phyloP scores from a whole-genome alignment of 2,797 vertebrate genomes.

The Coluber constrictor region DNA sequence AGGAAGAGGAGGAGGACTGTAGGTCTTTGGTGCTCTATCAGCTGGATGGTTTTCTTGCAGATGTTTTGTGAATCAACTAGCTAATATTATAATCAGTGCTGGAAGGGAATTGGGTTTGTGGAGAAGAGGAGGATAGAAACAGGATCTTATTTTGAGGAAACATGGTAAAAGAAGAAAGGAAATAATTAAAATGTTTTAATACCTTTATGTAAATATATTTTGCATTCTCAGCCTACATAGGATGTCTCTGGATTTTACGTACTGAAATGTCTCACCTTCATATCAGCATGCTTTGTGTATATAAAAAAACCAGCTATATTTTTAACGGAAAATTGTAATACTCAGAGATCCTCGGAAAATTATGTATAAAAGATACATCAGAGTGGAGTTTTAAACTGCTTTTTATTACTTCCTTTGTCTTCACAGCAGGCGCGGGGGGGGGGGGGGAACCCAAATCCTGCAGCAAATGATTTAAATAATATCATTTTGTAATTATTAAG shows the following conservation, averaged over 20 bases:
- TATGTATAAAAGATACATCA: neutral
- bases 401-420: conserved; percentile 14
- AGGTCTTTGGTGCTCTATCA: too few species aligned
- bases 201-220: neutral
- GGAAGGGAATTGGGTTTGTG: too few species aligned
- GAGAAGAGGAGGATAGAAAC: too few species aligned
- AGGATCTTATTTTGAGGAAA: too few species aligned
- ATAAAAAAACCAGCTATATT: neutral
- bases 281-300: neutral
- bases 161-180: neutral
- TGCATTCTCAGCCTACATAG: neutral
- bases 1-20: too few species aligned
- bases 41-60: too few species aligned
- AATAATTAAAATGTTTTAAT: neutral
- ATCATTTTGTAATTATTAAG: conserved; percentile 26
- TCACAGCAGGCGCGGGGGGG: too few species aligned
- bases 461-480: neutral
- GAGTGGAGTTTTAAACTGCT: neutral
- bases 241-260: neutral
- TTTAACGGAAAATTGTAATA: neutral
- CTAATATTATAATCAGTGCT: too few species aligned
- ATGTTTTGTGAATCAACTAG: too few species aligned
- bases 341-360: neutral
- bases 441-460: neutral
- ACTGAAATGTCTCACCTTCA: neutral